Percentiles rank a stretch among this genome's conserved stretches.
Evolutionary conservation across 2,797 vertebrate genomes (phyloP).

Genomic region (Bradypodion pumilum): DNA sequence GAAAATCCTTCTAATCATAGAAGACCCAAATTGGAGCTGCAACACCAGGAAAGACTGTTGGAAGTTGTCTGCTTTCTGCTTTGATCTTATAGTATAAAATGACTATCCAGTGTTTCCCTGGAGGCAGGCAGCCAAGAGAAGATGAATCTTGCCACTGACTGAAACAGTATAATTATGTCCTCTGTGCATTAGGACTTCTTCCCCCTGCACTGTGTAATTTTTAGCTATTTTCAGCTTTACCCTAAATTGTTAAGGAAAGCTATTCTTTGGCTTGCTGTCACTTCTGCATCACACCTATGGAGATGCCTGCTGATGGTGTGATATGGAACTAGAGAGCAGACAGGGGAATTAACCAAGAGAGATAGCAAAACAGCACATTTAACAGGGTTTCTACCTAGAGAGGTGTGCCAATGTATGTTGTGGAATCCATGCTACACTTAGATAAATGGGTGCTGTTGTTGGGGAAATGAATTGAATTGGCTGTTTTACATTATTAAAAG

Average conservation of each 20-base stretch:
- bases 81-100: slow-evolving; percentile 14
- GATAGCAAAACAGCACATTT: neutral
- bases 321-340: neutral
- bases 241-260: neutral
- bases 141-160: neutral
- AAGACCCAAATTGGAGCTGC: neutral
- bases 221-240: slow-evolving; percentile 10
- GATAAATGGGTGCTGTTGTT: neutral
- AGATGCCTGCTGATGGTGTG: neutral
- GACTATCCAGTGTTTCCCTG: slow-evolving; percentile 12
- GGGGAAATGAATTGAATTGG: neutral
- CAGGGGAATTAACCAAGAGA: neutral
- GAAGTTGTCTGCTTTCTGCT: slow-evolving; percentile 21
- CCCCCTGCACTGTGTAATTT: neutral
- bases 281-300: neutral
- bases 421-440: neutral
- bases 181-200: slow-evolving; percentile 14
- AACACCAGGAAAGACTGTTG: neutral
- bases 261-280: neutral
- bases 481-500: slow-evolving; percentile 9
- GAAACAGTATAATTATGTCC: slow-evolving; percentile 26
- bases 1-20: slow-evolving; percentile 31
- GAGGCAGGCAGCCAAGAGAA: slow-evolving; percentile 25
- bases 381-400: neutral
- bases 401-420: neutral